Evolutionary conservation across 2,797 vertebrate species (phyloP), one percentile per base, ranked within the genome.

Genomic region (Melopsittacus undulatus): DNA sequence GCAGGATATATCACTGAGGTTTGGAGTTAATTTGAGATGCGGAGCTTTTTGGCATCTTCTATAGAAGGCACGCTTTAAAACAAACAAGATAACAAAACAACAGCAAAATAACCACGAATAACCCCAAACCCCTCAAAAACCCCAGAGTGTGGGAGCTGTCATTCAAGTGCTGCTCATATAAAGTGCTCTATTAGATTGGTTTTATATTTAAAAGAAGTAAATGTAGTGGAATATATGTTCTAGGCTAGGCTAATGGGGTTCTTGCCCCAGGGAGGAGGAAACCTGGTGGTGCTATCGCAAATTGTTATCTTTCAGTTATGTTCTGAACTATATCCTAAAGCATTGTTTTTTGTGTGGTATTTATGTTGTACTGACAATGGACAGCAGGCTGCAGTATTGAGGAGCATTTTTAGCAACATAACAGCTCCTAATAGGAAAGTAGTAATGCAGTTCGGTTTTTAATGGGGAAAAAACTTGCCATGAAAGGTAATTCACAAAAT

Each of bases 351-450:
- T 9, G 29, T 10, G 38, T 10, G 54, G 27, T 66, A 11, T 45
- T 79, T 57, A 13, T 2, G 10, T 70, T 62, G 49, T 90, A 38
- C 89, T 27, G 70, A 27, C 32, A 27, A 15, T 6, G 77, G 73
- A 87, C 90, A 13, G 86, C 23, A 94, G 95, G 89, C 62, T 57
- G 81, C 95, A 89, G 95, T 62, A 43, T 20, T 78, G 83, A 90
- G 88, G 62, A 95, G 30, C 34, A 8, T 7, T 73, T 75, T 70
- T 13, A 69, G 49, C 38, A 27, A 40, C 12, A 2, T 10, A 14
- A 54, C 5, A 4, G 29, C 42, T 75, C 46, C 38, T n/a, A 9
- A 11, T 5, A 36, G n/a, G 30, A 67, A 82, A 61, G 32, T 43
- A 69, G 32, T 27, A 23, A 59, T 36, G 42, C 18, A 6, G 24